Base-by-base conservation (phyloP, 2,888 invertebrate genomes). In the Drosophila vallismaia region DNA sequence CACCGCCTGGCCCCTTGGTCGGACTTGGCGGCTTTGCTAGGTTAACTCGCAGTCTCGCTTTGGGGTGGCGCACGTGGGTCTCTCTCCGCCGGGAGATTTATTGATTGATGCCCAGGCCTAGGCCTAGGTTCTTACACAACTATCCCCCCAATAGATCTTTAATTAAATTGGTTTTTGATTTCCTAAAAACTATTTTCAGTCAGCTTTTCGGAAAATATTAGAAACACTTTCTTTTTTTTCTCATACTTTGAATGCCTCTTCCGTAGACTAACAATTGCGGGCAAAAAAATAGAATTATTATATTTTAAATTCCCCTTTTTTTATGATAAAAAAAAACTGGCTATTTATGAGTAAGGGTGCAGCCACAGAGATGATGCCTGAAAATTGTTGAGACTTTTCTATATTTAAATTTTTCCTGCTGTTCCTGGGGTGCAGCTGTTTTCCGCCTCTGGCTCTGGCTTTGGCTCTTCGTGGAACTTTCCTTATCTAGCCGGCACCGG, bases 401-500 rank as follows among this genome's bases (percentile, higher is more conserved):
- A 19, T 19, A 19, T 19, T 19, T 19, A 19, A 19, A 19, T 19
- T 19, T 19, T 19, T 19, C 19, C 19, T 19, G 1, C 19, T 19
- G 19, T 19, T 19, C 19, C 19, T 19, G 19, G 48, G 6, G 4
- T 24, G 14, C 63, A 42, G 14, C 40, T 62, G 60, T 62, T 19
- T 3, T 10, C 9, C 6, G 31, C 26, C 31, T 9, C 7, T 7
- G 4, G 33, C 7, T 6, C 8, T 10, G 31, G 14, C 31, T 9
- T 2, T 7, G 4, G 33, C 7, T 6, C 8, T 10, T 56, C n/a
- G 45, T 10, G 60, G 60, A 60, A 48, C 60, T 62, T 62, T 62
- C 40, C 60, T 62, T 48, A 62, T 62, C 60, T 62, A 26, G 62
- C 63, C 63, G 63, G 62, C 60, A 31, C 26, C 14, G 46, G 46